Percentiles rank a stretch among this genome's conserved stretches.
phyloP scores from a whole-genome alignment of 2,797 vertebrate genomes.

The Hozukius guyotensis region DNA sequence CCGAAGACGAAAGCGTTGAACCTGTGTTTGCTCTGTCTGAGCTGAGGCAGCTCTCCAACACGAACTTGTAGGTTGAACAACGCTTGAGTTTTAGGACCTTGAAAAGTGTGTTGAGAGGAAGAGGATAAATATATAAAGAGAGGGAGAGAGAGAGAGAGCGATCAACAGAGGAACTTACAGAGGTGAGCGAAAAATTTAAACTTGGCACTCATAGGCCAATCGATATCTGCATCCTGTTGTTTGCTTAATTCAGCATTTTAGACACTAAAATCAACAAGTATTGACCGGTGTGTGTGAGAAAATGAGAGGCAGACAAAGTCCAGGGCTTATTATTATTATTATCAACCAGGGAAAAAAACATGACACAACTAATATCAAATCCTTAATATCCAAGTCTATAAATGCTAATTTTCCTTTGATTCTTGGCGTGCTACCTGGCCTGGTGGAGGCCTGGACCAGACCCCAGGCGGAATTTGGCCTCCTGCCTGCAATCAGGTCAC shows the following conservation, averaged over 20 bases:
- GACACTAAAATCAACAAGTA: conserved; percentile 39
- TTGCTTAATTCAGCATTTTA: conserved; percentile 56
- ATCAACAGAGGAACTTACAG: conserved; percentile 13
- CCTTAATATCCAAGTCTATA: neutral
- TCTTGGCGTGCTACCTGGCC: conserved; percentile 82
- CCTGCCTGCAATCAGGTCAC: conserved; percentile 93
- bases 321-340: conserved; percentile 27
- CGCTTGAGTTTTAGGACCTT: conserved; percentile 82
- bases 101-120: neutral
- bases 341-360: neutral
- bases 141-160: neutral
- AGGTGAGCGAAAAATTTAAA: conserved; percentile 28
- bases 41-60: conserved; percentile 87
- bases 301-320: conserved; percentile 8
- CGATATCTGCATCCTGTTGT: conserved; percentile 51
- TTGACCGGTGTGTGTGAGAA: conserved; percentile 32
- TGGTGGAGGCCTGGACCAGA: conserved; percentile 91
- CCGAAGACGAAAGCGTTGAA: conserved; percentile 96
- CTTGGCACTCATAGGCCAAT: conserved; percentile 48
- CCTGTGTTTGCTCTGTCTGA: conserved; percentile 88
- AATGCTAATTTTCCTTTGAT: neutral
- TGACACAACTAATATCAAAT: neutral
- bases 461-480: conserved; percentile 92
- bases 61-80: conserved; percentile 86
- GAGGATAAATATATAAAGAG: neutral